phyloP scores from a whole-genome alignment of 2,888 invertebrate species.

The Diarsia mendica region DNA sequence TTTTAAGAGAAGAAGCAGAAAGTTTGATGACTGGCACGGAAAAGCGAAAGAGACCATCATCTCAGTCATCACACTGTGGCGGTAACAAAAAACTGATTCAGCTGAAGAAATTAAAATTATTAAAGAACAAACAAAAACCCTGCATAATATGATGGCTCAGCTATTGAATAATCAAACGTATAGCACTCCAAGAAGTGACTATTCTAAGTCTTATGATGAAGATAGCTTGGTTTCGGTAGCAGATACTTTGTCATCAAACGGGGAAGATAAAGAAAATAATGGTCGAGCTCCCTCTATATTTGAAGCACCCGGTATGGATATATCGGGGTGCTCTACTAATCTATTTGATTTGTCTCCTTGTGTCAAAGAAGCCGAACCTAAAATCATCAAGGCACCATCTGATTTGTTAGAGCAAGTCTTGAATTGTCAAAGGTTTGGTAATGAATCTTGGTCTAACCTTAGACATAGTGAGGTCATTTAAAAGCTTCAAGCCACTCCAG shows the following conservation, averaged over 20 bases:
- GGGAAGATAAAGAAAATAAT: slow-evolving; percentile 1
- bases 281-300: slow-evolving; percentile 1
- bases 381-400: no score
- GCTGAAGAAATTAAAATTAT: background rate
- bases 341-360: no score
- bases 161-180: background rate
- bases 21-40: no score
- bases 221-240: background rate
- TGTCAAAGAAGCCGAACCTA: background rate
- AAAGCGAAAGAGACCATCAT: no score
- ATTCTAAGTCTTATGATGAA: background rate
- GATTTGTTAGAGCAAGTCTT: background rate
- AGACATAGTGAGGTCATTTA: slow-evolving; percentile 5
- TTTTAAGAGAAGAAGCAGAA: no score
- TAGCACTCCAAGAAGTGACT: background rate
- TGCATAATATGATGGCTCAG: background rate
- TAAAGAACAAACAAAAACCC: background rate
- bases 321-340: background rate
- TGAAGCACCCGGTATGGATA: slow-evolving; percentile 1
- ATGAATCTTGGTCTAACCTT: slow-evolving; percentile 1
- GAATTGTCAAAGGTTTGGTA: slow-evolving; percentile 2
- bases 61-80: no score
- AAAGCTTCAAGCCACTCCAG: slow-evolving; percentile 3
- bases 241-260: background rate
- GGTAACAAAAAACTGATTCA: no score